Evolutionary conservation across 2,888 invertebrate genomes (phyloP).

Genomic region (Scrobipalpa atriplicella): DNA sequence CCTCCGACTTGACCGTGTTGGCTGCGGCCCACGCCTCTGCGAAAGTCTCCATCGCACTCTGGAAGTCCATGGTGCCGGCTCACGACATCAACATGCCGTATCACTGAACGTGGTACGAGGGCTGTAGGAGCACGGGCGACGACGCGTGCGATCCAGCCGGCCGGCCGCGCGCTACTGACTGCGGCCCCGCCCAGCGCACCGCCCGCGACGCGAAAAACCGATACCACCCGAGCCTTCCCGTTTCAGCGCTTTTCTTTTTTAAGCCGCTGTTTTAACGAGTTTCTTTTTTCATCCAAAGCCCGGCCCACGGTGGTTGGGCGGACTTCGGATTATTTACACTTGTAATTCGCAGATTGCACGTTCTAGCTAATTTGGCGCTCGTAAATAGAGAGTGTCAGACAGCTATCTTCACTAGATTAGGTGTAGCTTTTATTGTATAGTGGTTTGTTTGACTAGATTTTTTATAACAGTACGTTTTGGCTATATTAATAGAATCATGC

Average conservation of each 20-base stretch:
- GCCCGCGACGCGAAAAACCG: constrained; percentile 80
- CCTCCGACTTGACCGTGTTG: constrained; percentile 85
- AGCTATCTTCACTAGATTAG: constrained; percentile 61
- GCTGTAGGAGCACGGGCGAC: constrained; percentile 41
- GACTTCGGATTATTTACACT: constrained; percentile 81
- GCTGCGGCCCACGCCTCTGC: constrained; percentile 99
- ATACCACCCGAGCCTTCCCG: constrained; percentile 80
- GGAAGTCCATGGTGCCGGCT: constrained; percentile 93
- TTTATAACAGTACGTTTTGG: neutral
- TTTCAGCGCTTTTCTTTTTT: constrained; percentile 83
- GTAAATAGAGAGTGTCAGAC: constrained; percentile 45
- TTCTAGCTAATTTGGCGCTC: constrained; percentile 69
- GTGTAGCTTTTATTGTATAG: neutral
- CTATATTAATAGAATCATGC: neutral
- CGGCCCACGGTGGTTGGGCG: constrained; percentile 80
- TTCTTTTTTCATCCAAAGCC: constrained; percentile 74
- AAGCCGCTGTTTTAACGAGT: constrained; percentile 82
- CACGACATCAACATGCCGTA: constrained; percentile 80
- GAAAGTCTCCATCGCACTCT: constrained; percentile 99
- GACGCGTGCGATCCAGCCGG: constrained; percentile 80
- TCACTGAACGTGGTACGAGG: constrained; percentile 67
- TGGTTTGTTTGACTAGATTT: neutral
- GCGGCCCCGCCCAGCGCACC: constrained; percentile 78
- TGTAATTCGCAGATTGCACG: constrained; percentile 76
- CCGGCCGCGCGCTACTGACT: constrained; percentile 84